phyloP scores from a whole-genome alignment of 2,888 invertebrate species.

The Leucophenga maculata region DNA sequence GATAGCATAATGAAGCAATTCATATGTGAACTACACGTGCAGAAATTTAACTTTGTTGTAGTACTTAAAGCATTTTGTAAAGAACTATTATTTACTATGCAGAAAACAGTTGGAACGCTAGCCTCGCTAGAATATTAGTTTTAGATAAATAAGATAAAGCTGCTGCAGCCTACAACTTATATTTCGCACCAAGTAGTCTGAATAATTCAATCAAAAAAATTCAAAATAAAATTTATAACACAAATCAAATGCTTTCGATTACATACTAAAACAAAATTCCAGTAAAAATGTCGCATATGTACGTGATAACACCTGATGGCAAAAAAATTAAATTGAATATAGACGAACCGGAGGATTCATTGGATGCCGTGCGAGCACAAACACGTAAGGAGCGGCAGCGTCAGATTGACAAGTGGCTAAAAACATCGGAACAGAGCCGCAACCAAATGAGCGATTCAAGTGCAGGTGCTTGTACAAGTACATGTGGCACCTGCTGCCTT shows the following conservation, averaged over 20 bases:
- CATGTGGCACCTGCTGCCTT: not conserved
- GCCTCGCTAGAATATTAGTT: no score
- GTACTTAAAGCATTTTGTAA: no score
- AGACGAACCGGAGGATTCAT: conserved; percentile 32
- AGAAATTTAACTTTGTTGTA: not conserved
- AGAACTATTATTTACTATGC: no score
- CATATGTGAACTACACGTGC: conserved; percentile 18
- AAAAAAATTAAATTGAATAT: conserved; percentile 41
- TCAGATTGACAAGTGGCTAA: conserved; percentile 11
- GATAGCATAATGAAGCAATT: conserved; percentile 31
- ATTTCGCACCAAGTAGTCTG: no score
- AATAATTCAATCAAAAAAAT: no score
- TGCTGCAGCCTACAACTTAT: no score
- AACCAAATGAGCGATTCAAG: not conserved
- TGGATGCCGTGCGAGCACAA: not conserved
- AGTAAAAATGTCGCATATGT: conserved; percentile 44
- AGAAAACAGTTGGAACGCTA: no score
- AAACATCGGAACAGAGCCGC: not conserved
- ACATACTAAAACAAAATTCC: not conserved
- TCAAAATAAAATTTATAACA: not conserved
- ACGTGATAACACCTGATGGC: conserved; percentile 50
- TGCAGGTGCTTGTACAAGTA: not conserved
- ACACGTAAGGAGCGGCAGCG: not conserved
- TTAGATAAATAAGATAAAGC: no score
- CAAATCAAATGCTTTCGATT: not conserved